Conservation (phyloP, 2,888 invertebrate genomes). For the Spisula solida region DNA sequence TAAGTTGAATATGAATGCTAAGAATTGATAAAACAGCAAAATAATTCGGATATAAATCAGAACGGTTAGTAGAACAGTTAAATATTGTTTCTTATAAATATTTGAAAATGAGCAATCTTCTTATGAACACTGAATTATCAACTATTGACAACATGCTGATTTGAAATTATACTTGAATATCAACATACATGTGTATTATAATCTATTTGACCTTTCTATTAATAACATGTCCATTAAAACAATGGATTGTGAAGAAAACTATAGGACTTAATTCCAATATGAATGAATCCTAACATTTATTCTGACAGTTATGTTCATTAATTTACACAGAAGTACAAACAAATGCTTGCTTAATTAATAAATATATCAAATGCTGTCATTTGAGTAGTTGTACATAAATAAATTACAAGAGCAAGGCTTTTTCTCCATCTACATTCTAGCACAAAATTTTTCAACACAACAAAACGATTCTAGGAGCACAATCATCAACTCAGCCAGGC, state of each 20-base stretch:
- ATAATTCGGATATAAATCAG: not conserved
- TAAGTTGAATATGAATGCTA: not conserved
- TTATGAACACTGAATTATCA: not conserved
- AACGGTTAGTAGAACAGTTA: not conserved
- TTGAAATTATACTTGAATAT: not conserved
- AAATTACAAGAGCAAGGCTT: not conserved
- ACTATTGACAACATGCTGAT: not conserved
- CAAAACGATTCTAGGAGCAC: not conserved
- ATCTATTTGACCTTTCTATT: not conserved
- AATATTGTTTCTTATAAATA: not conserved
- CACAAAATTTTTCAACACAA: conserved; percentile 14
- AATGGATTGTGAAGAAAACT: not conserved
- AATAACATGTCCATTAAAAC: not conserved
- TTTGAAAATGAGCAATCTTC: not conserved
- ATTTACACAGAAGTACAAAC: not conserved
- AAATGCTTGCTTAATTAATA: not conserved
- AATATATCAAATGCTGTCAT: not conserved
- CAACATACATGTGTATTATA: not conserved
- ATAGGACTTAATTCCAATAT: not conserved
- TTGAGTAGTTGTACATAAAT: not conserved
- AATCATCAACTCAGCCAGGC: not conserved
- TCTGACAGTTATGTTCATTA: no score
- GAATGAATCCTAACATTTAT: not conserved
- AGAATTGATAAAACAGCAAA: not conserved
- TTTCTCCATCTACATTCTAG: not conserved